Percentiles rank a stretch among this genome's conserved stretches.
phyloP scores from a whole-genome alignment of 2,113 vertebrate genomes.

The Poeciliopsis retropinna region DNA sequence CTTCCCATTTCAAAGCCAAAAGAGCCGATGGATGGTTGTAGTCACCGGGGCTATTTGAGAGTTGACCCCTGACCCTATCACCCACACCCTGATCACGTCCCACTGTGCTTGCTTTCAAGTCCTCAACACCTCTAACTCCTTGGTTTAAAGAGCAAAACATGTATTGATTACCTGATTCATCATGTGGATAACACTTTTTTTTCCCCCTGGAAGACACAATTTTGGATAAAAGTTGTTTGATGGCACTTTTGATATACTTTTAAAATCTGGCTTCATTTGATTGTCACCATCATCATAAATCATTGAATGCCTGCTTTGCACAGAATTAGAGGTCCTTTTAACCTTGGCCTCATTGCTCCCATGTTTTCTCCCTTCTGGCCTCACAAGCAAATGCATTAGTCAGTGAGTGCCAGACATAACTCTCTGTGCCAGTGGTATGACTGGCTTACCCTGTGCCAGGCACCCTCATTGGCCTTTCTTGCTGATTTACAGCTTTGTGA shows the following conservation, averaged over 20 bases:
- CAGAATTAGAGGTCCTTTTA: conserved; percentile 51
- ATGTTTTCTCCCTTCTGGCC: conserved; percentile 57
- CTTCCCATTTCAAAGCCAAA: conserved; percentile 83
- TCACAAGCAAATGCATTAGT: conserved; percentile 58
- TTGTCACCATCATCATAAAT: conserved; percentile 22
- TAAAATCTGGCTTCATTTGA: neutral
- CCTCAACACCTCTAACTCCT: conserved; percentile 43
- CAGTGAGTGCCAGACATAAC: conserved; percentile 66
- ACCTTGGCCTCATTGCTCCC: conserved; percentile 66
- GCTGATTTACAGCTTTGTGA: conserved; percentile 49
- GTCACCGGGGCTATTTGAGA: conserved; percentile 77
- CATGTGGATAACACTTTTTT: conserved; percentile 6
- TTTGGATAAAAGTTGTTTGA: conserved; percentile 17
- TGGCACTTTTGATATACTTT: conserved; percentile 23
- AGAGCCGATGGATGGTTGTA: conserved; percentile 67
- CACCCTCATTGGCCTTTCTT: conserved; percentile 34
- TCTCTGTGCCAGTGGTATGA: conserved; percentile 60
- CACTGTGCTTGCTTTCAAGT: conserved; percentile 65
- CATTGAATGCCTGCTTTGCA: conserved; percentile 36
- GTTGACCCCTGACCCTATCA: conserved; percentile 65
- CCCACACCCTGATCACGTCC: conserved; percentile 65
- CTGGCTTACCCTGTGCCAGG: conserved; percentile 29
- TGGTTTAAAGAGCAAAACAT: conserved; percentile 36
- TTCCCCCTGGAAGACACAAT: neutral
- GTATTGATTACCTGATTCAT: conserved; percentile 58